Conservation (phyloP, 2,797 vertebrate species). For the Schizopygopsis pylzovi region DNA sequence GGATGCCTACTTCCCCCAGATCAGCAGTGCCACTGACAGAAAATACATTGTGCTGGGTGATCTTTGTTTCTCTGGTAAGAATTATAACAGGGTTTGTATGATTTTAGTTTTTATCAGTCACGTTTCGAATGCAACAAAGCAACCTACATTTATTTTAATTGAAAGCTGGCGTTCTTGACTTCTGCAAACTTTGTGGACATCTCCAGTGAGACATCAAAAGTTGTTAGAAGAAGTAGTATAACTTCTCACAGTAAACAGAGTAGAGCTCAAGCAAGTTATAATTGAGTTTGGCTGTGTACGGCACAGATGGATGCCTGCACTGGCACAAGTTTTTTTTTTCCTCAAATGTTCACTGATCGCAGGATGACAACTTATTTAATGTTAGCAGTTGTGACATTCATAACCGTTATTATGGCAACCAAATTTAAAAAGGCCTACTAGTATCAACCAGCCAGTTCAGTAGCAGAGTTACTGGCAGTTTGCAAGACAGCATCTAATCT, state of each 20-base stretch:
- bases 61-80: slow-evolving; percentile 87
- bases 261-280: background rate
- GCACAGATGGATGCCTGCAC: background rate
- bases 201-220: background rate
- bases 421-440: background rate
- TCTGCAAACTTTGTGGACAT: background rate
- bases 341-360: background rate
- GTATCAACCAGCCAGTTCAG: background rate
- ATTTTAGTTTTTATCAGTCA: background rate
- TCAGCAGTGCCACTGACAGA: slow-evolving; percentile 88
- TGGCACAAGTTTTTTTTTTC: no score
- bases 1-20: slow-evolving; percentile 86
- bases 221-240: no score
- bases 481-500: background rate
- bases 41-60: slow-evolving; percentile 87
- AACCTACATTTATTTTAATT: background rate
- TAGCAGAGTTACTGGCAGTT: background rate
- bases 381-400: background rate
- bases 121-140: background rate
- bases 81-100: background rate
- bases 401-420: background rate
- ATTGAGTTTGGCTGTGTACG: background rate
- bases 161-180: background rate
- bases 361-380: background rate
- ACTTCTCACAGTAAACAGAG: background rate